Evolutionary conservation across 2,888 invertebrate species (phyloP).

Genomic region (Stenchaetothrips biformis): DNA sequence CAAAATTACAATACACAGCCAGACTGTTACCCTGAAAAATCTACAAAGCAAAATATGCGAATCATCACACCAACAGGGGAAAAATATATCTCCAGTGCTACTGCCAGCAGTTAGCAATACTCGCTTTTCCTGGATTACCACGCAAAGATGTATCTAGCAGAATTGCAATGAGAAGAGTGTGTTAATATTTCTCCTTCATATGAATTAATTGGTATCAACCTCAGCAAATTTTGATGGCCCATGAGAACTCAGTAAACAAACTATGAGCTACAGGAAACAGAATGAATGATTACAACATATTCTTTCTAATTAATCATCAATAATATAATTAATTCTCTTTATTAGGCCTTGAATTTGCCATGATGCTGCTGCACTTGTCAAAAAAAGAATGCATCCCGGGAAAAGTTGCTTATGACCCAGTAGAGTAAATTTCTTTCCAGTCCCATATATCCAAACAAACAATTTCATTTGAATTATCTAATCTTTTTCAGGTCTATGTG

Average conservation of each 20-base stretch:
- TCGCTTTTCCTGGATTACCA: background rate
- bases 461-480: background rate
- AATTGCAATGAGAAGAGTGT: background rate
- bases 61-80: background rate
- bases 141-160: background rate
- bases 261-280: constrained; percentile 10
- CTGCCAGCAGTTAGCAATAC: constrained; percentile 13
- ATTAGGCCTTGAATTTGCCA: constrained; percentile 11
- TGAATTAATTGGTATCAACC: background rate
- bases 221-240: background rate
- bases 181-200: background rate
- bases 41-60: background rate
- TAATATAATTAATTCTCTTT: background rate
- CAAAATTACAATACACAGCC: background rate
- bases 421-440: background rate
- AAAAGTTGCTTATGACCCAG: background rate
- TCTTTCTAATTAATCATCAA: background rate
- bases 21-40: background rate
- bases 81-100: background rate
- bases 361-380: constrained; percentile 4
- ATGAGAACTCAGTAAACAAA: constrained; percentile 3
- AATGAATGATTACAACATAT: background rate
- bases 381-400: background rate
- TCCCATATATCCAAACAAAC: background rate
- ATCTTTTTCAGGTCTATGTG: constrained; percentile 3